A percentile compares a stretch with the other conserved stretches of the same genome.
Evolutionary conservation across 2,113 vertebrate species (phyloP).

Genomic region (Cottus gobio): DNA sequence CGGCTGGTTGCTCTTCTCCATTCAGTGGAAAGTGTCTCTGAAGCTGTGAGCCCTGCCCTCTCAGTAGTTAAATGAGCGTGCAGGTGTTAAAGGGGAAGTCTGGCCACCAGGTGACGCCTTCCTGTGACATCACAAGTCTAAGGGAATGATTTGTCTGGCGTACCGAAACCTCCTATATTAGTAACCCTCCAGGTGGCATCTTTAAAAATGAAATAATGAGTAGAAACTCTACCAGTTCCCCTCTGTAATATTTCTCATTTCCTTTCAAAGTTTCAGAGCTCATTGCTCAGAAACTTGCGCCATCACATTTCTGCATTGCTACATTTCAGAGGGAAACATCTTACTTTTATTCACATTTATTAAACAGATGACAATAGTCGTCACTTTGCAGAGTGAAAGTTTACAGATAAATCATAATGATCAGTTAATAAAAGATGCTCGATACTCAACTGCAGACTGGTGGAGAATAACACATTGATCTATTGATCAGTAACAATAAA

Average conservation of each 20-base stretch:
- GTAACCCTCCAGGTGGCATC: background rate
- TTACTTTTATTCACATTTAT: too few species aligned
- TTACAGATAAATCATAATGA: background rate
- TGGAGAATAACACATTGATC: background rate
- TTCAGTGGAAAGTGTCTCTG: background rate
- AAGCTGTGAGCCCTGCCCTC: background rate
- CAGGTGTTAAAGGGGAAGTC: conserved; percentile 54
- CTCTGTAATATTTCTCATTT: background rate
- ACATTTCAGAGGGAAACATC: too few species aligned
- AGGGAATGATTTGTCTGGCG: background rate
- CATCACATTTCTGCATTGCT: too few species aligned
- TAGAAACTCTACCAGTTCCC: background rate
- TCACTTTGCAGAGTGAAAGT: background rate
- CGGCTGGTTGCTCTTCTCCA: conserved; percentile 4
- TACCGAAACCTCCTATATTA: background rate
- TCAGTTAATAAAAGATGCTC: background rate
- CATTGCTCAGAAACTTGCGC: too few species aligned
- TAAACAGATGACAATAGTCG: background rate
- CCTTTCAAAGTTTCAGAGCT: background rate
- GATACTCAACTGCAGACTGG: too few species aligned
- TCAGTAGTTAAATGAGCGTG: background rate
- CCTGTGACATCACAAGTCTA: background rate
- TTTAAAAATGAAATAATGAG: background rate
- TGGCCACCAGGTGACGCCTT: background rate
- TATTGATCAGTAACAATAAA: background rate